Conservation (phyloP, 1,140 invertebrate genomes). For the Lordiphosa stackelbergi region DNA sequence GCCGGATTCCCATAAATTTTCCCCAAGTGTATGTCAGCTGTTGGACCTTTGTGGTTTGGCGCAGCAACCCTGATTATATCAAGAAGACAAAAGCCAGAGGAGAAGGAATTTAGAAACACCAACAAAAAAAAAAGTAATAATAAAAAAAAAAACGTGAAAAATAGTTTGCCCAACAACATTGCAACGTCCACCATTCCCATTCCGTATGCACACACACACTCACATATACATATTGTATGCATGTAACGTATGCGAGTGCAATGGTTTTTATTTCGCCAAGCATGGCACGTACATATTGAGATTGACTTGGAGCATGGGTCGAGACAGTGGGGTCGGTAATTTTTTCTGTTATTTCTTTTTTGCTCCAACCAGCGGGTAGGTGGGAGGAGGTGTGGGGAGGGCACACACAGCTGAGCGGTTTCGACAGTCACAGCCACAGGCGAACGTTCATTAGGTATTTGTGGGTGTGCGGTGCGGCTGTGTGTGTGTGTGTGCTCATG, state of each 20-base stretch:
- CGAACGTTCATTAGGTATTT: slow-evolving; percentile 53
- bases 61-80: slow-evolving; percentile 7
- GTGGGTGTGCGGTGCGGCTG: slow-evolving; percentile 20
- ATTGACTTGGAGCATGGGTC: slow-evolving; percentile 24
- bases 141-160: slow-evolving; percentile 14
- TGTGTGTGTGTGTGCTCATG: slow-evolving; percentile 27
- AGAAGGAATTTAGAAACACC: slow-evolving; percentile 40
- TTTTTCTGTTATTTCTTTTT: slow-evolving; percentile 11
- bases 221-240: background rate
- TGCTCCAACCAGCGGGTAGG: slow-evolving; percentile 14
- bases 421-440: slow-evolving; percentile 29
- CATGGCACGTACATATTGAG: slow-evolving; percentile 12
- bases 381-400: slow-evolving; percentile 7
- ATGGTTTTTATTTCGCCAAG: slow-evolving; percentile 24
- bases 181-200: slow-evolving; percentile 23
- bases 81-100: slow-evolving; percentile 5
- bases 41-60: slow-evolving; percentile 7
- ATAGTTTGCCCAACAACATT: slow-evolving; percentile 20
- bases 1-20: too few relatives aligned
- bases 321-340: slow-evolving; percentile 24
- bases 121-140: slow-evolving; percentile 28
- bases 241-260: slow-evolving; percentile 17
- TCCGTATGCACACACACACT: slow-evolving; percentile 14
- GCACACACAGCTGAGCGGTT: slow-evolving; percentile 35
- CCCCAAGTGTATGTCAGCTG: slow-evolving; percentile 4